phyloP scores from a whole-genome alignment of 2,113 vertebrate species.

The Cairina moschata region DNA sequence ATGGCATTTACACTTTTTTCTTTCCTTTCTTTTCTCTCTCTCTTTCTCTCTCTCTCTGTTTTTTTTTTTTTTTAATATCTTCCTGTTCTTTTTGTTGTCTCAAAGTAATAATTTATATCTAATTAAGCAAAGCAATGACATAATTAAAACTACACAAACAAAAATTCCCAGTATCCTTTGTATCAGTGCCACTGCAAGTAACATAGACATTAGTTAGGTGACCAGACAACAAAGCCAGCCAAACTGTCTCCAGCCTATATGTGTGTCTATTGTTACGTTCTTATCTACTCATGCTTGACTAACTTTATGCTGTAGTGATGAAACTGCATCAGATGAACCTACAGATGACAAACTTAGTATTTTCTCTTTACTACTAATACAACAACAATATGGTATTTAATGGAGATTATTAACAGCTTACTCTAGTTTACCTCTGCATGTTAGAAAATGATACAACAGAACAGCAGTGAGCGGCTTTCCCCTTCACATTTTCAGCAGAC shows the following conservation, averaged over 20 bases:
- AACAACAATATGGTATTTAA: neutral
- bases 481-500: neutral
- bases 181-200: neutral
- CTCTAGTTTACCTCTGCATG: neutral
- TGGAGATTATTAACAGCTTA: neutral
- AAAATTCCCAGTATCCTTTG: neutral
- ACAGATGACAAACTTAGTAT: neutral
- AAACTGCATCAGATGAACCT: neutral
- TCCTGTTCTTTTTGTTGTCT: neutral
- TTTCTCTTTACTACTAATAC: neutral
- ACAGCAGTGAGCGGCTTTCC: neutral
- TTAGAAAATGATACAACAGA: neutral
- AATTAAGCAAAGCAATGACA: neutral
- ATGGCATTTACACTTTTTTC: neutral
- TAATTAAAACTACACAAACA: neutral
- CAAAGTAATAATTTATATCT: neutral
- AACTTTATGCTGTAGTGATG: neutral
- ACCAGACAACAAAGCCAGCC: neutral
- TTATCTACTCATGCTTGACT: neutral
- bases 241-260: neutral
- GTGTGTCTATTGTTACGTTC: neutral
- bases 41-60: accelerated
- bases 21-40: no score
- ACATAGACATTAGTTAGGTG: neutral
- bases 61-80: neutral